phyloP scores from a whole-genome alignment of 2,797 vertebrate genomes.

The Thaleichthys pacificus region DNA sequence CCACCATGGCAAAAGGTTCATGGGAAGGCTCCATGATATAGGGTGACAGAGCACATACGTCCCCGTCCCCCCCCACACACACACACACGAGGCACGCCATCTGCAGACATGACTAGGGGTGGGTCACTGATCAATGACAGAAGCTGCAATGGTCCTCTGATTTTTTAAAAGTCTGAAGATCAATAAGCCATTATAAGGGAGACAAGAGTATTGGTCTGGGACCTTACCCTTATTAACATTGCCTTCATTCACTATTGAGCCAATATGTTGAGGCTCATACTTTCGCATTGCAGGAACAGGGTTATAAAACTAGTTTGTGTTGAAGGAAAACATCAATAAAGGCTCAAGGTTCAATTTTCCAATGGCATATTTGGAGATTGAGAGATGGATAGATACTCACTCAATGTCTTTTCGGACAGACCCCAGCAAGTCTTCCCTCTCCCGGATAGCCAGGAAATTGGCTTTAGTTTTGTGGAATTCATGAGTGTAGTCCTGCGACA shows the following conservation, averaged over 20 bases:
- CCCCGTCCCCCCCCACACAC: not conserved
- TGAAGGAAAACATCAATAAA: not conserved
- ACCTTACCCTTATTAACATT: constrained; percentile 48
- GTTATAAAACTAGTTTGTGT: not conserved
- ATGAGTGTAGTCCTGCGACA: constrained; percentile 91
- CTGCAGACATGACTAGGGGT: constrained; percentile 38
- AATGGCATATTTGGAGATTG: not conserved
- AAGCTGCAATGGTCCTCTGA: constrained; percentile 52
- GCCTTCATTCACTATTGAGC: constrained; percentile 44
- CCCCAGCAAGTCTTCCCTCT: constrained; percentile 94
- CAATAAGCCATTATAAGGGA: constrained; percentile 68
- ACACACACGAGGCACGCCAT: constrained; percentile 21
- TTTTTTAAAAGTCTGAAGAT: constrained; percentile 50
- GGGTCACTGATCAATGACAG: constrained; percentile 45
- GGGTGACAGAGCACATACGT: constrained; percentile 6
- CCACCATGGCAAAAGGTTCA: not conserved
- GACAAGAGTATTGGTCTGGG: constrained; percentile 45
- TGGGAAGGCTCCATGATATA: constrained; percentile 9
- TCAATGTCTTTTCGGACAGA: constrained; percentile 97
- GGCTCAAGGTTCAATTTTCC: not conserved
- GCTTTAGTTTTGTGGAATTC: constrained; percentile 99
- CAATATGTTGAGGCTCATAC: constrained; percentile 43
- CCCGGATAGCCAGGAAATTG: constrained; percentile 92
- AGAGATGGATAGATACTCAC: constrained; percentile 76
- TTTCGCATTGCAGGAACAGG: constrained; percentile 2